phyloP scores from a whole-genome alignment of 2,113 vertebrate species.

The Phylloscopus whistleri region DNA sequence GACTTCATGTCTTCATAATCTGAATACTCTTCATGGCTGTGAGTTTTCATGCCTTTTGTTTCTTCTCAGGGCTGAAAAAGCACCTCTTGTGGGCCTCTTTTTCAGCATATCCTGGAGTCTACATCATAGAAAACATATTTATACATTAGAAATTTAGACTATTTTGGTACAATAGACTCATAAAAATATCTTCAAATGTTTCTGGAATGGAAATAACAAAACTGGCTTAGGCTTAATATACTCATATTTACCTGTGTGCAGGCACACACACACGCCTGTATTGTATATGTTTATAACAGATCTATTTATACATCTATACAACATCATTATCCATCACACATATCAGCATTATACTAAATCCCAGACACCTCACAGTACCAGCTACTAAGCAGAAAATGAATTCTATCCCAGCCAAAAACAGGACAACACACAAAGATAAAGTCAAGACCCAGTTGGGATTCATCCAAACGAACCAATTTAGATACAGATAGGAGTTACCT shows the following conservation, averaged over 20 bases:
- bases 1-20: background rate
- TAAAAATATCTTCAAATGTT: background rate
- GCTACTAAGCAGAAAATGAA: background rate
- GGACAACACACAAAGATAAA: background rate
- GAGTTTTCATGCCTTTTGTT: background rate
- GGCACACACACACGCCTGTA: background rate
- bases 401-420: background rate
- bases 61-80: background rate
- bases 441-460: background rate
- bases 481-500: background rate
- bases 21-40: background rate
- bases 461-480: background rate
- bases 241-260: rapidly evolving
- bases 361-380: background rate
- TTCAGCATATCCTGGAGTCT: background rate
- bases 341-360: background rate
- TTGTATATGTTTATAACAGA: background rate
- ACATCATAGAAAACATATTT: background rate
- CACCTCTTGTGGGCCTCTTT: background rate
- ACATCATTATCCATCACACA: background rate
- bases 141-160: background rate
- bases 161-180: background rate
- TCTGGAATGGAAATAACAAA: background rate
- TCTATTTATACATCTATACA: background rate
- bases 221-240: background rate